Evolutionary conservation across 2,797 vertebrate genomes (phyloP), one percentile per base, ranked within the genome.

Genomic region (Tolypeutes matacus): DNA sequence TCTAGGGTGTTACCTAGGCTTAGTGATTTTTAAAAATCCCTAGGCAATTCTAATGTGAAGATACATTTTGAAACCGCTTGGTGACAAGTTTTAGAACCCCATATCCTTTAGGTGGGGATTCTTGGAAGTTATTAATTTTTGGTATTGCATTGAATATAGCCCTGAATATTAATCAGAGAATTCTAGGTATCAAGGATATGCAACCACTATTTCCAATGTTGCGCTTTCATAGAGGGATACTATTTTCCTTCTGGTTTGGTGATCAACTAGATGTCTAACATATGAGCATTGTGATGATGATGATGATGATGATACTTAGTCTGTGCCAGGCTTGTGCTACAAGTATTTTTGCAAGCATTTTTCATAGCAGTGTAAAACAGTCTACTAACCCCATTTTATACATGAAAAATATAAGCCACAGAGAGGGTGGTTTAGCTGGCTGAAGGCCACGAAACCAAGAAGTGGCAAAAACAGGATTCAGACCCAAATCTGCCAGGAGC

Each of bases 391-490:
- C 17, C 25, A 42, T 36, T 31, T 49, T n/a, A 14, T 11, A 39
- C 23, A 1, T 46, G 21, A 81, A 36, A 10, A 84, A 23, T 18
- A 9, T 49, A 46, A 51, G 29, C 51, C 21, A 36, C n/a, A 69
- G n/a, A 34, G 21, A 69, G 2, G 27, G 15, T 73, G 17, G 18
- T 49, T 2, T 12, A 56, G 7, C 17, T 80, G 27, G 53, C 13
- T 42, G 42, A 78, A 51, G 13, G 21, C 3, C 29, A n/a, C 8
- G n/a, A 31, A 15, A 9, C 9, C 8, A 75, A 14, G 25, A 84
- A 39, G 9, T 62, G 36, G 17, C 56, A 80, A 96, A 91, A 75
- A 86, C 5, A 91, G 83, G 58, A 82, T 60, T 60, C 31, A 78
- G 49, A 56, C 10, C 31, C 25, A 86, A 75, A 64, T 88, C 27